phyloP scores from a whole-genome alignment of 2,888 invertebrate genomes.

The Tetrapedia diversipes region DNA sequence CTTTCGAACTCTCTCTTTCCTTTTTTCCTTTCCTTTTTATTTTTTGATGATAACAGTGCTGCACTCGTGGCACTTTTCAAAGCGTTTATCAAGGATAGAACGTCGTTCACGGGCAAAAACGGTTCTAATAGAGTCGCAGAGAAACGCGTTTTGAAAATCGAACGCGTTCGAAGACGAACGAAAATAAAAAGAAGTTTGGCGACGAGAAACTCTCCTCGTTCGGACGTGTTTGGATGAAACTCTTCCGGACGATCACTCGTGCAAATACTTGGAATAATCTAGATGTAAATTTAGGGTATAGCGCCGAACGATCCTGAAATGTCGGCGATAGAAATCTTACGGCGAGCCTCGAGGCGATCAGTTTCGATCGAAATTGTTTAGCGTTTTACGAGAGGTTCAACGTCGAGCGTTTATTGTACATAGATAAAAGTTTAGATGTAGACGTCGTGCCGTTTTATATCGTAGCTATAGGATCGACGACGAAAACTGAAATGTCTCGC shows the following conservation, averaged over 20 bases:
- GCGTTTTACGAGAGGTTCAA: conserved; percentile 24
- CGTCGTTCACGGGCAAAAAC: conserved; percentile 7
- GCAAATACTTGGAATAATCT: conserved; percentile 56
- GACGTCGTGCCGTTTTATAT: conserved; percentile 66
- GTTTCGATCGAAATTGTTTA: conserved; percentile 23
- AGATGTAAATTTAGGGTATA: conserved; percentile 59
- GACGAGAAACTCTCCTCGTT: not conserved
- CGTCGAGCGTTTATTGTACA: conserved; percentile 62
- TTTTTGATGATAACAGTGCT: no score
- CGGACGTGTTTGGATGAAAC: conserved; percentile 22
- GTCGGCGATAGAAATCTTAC: conserved; percentile 52
- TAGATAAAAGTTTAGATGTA: conserved; percentile 62
- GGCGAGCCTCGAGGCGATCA: conserved; percentile 30
- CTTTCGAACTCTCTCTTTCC: not conserved
- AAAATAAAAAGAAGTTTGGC: not conserved
- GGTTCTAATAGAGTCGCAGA: conserved; percentile 15
- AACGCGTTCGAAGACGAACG: conserved; percentile 4
- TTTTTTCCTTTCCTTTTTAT: not conserved
- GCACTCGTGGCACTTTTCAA: not conserved
- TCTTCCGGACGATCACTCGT: conserved; percentile 40
- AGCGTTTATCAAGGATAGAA: no score
- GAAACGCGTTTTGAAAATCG: not conserved
- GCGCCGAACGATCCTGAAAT: conserved; percentile 45
- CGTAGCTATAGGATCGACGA: conserved; percentile 52
- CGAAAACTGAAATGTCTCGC: conserved; percentile 39